These are phyloP conservation scores for Dallia pectoralis DNA, from an alignment of 2,797 vertebrate species.

Conservation along the genomic window DNA sequence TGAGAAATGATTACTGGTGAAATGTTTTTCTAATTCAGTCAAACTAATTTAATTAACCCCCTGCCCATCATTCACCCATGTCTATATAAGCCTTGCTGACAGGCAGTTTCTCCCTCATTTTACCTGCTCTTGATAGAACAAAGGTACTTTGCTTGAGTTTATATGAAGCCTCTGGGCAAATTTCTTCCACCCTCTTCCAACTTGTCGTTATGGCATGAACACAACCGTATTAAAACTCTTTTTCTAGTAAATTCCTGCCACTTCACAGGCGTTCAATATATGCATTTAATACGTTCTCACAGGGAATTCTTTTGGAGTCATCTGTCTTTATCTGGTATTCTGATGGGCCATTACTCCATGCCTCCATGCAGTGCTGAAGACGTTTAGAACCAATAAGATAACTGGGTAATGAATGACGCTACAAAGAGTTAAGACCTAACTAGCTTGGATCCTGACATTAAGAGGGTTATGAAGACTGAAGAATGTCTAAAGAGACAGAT, in stretches of 20 bases:
- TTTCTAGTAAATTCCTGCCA: not conserved
- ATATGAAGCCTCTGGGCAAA: not conserved
- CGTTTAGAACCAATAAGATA: not conserved
- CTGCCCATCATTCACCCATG: not conserved
- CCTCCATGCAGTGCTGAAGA: not conserved
- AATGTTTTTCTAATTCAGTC: not conserved
- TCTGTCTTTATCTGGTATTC: not conserved
- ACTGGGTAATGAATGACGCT: not conserved
- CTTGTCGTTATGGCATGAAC: not conserved
- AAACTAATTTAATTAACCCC: not conserved
- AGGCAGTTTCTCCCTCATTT: not conserved
- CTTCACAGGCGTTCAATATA: too few relatives aligned
- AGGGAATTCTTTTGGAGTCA: too few relatives aligned
- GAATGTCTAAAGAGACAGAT: not conserved
- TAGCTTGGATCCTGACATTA: not conserved
- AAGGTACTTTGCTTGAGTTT: not conserved
- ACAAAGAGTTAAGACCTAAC: not conserved
- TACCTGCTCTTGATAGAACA: not conserved
- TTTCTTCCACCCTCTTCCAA: not conserved
- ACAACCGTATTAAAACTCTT: not conserved
- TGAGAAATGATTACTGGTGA: too few relatives aligned
- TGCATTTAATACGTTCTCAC: too few relatives aligned
- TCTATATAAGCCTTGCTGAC: not conserved
- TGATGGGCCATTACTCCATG: not conserved
- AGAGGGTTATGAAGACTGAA: not conserved